Percentiles rank a stretch among this genome's conserved stretches.
phyloP scores from a whole-genome alignment of 2,113 vertebrate species.

The Arvicanthis niloticus region DNA sequence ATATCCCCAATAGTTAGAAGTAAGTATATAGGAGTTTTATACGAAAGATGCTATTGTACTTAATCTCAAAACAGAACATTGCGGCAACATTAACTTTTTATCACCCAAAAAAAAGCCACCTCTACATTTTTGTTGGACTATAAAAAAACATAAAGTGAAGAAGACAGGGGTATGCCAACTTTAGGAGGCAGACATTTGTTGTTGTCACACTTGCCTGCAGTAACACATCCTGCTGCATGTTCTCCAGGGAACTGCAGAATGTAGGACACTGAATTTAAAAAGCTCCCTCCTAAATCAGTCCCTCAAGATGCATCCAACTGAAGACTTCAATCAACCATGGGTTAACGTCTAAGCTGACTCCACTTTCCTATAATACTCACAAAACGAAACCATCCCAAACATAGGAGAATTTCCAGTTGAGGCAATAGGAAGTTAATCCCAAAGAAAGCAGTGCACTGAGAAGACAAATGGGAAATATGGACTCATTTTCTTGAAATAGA shows the following conservation, averaged over 20 bases:
- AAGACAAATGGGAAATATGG: constrained; percentile 52
- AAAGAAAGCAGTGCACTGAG: constrained; percentile 34
- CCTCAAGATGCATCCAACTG: not conserved
- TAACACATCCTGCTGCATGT: not conserved
- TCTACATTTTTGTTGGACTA: not conserved
- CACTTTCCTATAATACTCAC: not conserved
- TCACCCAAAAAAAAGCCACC: not conserved
- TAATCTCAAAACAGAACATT: constrained; percentile 14
- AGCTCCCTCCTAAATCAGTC: not conserved
- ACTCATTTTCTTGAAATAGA: constrained; percentile 58
- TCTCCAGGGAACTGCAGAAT: not conserved
- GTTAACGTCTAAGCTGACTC: constrained; percentile 55
- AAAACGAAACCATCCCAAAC: constrained; percentile 44
- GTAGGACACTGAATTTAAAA: not conserved
- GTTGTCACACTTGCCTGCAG: not conserved
- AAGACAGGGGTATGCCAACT: not conserved
- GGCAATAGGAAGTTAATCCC: constrained; percentile 55
- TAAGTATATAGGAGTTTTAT: not conserved
- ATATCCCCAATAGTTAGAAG: not conserved
- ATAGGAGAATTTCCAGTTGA: constrained; percentile 8
- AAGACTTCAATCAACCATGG: not conserved
- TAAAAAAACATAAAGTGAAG: not conserved
- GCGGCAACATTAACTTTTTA: not conserved
- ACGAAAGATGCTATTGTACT: not conserved
- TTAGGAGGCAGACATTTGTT: not conserved